A percentile compares a stretch with the other conserved stretches of the same genome.
These are phyloP conservation scores for Philopedon plagiatum DNA, from an alignment of 2,888 invertebrate species.

Conservation along the genomic window DNA sequence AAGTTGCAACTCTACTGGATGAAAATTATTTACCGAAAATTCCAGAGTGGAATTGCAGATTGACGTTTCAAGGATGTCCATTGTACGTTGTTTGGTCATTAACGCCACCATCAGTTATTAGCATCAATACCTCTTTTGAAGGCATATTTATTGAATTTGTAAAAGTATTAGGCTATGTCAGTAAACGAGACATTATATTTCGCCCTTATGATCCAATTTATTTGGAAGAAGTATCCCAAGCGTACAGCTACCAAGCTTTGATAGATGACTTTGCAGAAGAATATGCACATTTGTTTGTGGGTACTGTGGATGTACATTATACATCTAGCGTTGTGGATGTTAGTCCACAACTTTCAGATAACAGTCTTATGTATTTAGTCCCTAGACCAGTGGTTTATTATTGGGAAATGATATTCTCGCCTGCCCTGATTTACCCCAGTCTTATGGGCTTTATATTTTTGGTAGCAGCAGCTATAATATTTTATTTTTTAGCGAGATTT, in stretches of 20 bases:
- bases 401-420: slow-evolving; percentile 9
- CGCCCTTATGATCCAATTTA: slow-evolving; percentile 34
- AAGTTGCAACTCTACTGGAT: not conserved
- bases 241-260: slow-evolving; percentile 25
- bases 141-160: slow-evolving; percentile 34
- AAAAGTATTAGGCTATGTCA: slow-evolving; percentile 14
- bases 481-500: slow-evolving; percentile 20
- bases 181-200: slow-evolving; percentile 16
- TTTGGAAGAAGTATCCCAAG: slow-evolving; percentile 30
- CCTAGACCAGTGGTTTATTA: slow-evolving; percentile 6
- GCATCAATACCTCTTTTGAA: not conserved
- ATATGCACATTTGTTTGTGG: slow-evolving; percentile 35
- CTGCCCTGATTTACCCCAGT: not conserved
- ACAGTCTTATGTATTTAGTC: slow-evolving; percentile 15
- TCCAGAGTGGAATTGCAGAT: slow-evolving; percentile 3
- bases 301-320: slow-evolving; percentile 20
- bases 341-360: slow-evolving; percentile 23
- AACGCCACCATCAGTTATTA: slow-evolving; percentile 30
- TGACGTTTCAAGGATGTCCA: slow-evolving; percentile 18
- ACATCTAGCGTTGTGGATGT: slow-evolving; percentile 16
- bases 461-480: not conserved
- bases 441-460: not conserved
- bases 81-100: slow-evolving; percentile 28
- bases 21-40: not conserved
- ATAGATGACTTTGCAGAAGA: slow-evolving; percentile 24